These are phyloP conservation scores for Rhinatrema bivittatum DNA, from an alignment of 2,797 vertebrate species.

Conservation along the genomic window DNA sequence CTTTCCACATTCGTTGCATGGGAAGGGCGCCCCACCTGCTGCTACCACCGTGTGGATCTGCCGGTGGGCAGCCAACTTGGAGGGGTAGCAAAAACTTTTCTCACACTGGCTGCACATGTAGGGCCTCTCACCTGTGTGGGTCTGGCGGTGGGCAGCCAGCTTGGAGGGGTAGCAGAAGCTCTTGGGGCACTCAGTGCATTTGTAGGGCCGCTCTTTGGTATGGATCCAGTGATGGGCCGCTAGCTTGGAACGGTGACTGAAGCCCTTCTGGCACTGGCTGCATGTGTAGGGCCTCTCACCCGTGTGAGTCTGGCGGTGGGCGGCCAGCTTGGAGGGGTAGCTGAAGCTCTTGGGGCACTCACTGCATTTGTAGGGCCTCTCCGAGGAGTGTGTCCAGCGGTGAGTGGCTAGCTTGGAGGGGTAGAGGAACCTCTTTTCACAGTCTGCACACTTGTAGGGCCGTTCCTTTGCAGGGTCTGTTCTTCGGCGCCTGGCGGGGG, in stretches of 20 bases:
- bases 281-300: constrained; percentile 8
- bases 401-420: neutral
- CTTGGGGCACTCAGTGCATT: constrained; percentile 8
- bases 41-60: constrained; percentile 41
- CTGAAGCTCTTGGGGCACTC: neutral
- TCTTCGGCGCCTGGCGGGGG: no score
- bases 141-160: constrained; percentile 16
- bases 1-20: constrained; percentile 14
- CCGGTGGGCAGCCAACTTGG: constrained; percentile 37
- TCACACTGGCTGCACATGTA: constrained; percentile 37
- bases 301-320: constrained; percentile 5
- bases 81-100: constrained; percentile 43
- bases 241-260: constrained; percentile 4
- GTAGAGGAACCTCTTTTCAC: constrained; percentile 20
- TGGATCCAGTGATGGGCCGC: constrained; percentile 11
- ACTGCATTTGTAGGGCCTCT: neutral
- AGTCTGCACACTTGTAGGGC: constrained; percentile 21
- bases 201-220: constrained; percentile 1
- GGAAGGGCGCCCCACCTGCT: constrained; percentile 21
- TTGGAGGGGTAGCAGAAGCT: constrained; percentile 4
- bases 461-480: neutral
- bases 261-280: constrained; percentile 6
- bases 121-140: constrained; percentile 41
- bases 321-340: neutral
- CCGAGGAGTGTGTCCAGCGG: constrained; percentile 5